Evolutionary conservation across 2,797 vertebrate genomes (phyloP).

Genomic region (Fratercula arctica): DNA sequence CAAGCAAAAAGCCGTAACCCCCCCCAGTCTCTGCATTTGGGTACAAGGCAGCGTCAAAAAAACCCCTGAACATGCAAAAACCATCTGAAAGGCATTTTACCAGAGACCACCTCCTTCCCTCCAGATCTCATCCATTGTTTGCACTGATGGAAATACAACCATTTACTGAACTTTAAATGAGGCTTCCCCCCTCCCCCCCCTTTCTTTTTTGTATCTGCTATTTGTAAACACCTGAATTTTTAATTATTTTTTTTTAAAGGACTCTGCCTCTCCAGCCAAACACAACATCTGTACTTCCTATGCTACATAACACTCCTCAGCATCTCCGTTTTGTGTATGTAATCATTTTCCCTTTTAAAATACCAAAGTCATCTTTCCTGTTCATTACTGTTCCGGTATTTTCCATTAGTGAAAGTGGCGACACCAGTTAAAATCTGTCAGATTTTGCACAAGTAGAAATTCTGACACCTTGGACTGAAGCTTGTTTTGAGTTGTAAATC

Average conservation of each 20-base stretch:
- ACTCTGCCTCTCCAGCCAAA: background rate
- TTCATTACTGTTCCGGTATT: background rate
- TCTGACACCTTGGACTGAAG: background rate
- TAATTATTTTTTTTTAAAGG: background rate
- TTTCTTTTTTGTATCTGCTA: background rate
- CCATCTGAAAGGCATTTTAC: background rate
- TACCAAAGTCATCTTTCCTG: background rate
- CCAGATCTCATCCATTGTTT: background rate
- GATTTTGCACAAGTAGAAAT: background rate
- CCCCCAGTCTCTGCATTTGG: background rate
- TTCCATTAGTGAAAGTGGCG: background rate
- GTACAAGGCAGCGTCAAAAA: slow-evolving; percentile 16
- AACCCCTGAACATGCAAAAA: background rate
- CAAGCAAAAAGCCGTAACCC: background rate
- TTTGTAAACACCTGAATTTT: background rate
- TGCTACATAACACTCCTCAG: background rate
- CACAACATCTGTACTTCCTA: background rate
- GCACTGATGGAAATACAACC: background rate
- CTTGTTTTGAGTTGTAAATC: background rate
- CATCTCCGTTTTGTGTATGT: background rate
- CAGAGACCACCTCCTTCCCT: background rate
- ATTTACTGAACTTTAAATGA: background rate
- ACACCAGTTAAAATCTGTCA: background rate
- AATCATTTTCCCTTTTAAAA: background rate
- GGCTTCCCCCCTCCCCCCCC: background rate